phyloP scores from a whole-genome alignment of 1,140 invertebrate genomes.

The Drosophila ogumai region DNA sequence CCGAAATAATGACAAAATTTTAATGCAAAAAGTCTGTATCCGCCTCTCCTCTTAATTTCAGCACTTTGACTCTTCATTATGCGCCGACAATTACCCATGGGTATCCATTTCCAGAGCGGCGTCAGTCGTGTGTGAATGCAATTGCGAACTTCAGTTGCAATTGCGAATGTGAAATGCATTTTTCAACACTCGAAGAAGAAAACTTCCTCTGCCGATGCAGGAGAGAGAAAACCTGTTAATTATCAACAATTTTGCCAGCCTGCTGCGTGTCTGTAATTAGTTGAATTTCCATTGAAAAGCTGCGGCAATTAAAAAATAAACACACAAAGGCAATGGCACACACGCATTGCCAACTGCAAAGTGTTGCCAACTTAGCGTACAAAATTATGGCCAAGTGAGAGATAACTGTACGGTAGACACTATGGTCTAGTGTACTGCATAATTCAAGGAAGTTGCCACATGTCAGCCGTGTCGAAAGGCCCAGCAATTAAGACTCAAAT shows the following conservation, averaged over 20 bases:
- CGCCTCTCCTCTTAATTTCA: constrained; percentile 48
- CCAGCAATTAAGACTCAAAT: constrained; percentile 45
- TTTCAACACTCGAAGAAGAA: constrained; percentile 67
- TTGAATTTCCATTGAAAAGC: constrained; percentile 78
- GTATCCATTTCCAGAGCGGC: constrained; percentile 24
- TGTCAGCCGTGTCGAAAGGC: constrained; percentile 37
- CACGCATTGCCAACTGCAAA: constrained; percentile 75
- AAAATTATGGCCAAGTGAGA: constrained; percentile 62
- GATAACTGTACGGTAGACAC: constrained; percentile 19
- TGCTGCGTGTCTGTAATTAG: constrained; percentile 76
- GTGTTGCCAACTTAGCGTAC: constrained; percentile 82
- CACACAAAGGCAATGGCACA: constrained; percentile 32
- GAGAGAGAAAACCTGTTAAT: constrained; percentile 76
- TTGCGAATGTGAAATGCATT: constrained; percentile 51
- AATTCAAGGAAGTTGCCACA: constrained; percentile 38
- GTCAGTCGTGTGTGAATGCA: constrained; percentile 55
- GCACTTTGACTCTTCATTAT: constrained; percentile 70
- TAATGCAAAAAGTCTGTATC: background rate
- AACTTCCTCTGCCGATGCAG: constrained; percentile 45
- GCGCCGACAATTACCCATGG: constrained; percentile 52
- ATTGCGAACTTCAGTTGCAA: constrained; percentile 42
- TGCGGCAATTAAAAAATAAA: constrained; percentile 72
- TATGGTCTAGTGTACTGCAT: background rate
- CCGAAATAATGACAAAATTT: constrained; percentile 30
- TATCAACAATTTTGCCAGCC: constrained; percentile 77